Evolutionary conservation across 2,797 vertebrate species (phyloP).

Genomic region (Mastacembelus armatus): DNA sequence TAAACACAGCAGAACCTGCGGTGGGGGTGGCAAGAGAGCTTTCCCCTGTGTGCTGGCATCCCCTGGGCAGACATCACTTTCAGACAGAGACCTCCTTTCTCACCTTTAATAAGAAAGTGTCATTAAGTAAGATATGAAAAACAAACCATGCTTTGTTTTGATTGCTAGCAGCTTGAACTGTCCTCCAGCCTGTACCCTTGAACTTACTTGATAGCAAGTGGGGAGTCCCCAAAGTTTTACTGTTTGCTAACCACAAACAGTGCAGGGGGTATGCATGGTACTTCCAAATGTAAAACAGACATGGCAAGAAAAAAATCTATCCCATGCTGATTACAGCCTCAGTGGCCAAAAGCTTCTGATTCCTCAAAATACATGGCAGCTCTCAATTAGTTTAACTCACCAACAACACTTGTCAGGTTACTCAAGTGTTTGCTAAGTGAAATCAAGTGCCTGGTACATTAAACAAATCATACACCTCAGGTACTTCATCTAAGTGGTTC

Average conservation of each 20-base stretch:
- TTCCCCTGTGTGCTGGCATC: slow-evolving; percentile 46
- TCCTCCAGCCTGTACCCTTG: slow-evolving; percentile 42
- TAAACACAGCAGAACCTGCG: slow-evolving; percentile 72
- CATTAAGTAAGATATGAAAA: slow-evolving; percentile 70
- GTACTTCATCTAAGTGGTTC: slow-evolving; percentile 14
- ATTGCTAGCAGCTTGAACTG: slow-evolving; percentile 51
- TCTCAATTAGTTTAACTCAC: slow-evolving; percentile 20
- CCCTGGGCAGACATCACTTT: slow-evolving; percentile 65
- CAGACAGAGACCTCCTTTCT: slow-evolving; percentile 74
- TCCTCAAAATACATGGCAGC: slow-evolving; percentile 6
- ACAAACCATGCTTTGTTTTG: slow-evolving; percentile 64
- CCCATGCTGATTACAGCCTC: neutral
- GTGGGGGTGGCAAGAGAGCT: slow-evolving; percentile 52
- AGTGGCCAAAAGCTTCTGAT: slow-evolving; percentile 25
- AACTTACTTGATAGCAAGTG: slow-evolving; percentile 53
- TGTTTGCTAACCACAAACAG: slow-evolving; percentile 43
- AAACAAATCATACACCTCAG: slow-evolving; percentile 24
- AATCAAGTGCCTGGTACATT: slow-evolving; percentile 12
- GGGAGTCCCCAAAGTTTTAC: slow-evolving; percentile 54
- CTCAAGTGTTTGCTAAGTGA: slow-evolving; percentile 5
- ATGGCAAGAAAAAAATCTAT: too few species aligned
- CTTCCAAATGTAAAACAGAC: slow-evolving; percentile 32
- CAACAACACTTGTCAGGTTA: slow-evolving; percentile 18
- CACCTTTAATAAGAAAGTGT: slow-evolving; percentile 83
- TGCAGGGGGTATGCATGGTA: slow-evolving; percentile 32